Evolutionary conservation across 1,140 invertebrate genomes (phyloP), one percentile per base, ranked within the genome.

Genomic region (Papilio helenus): DNA sequence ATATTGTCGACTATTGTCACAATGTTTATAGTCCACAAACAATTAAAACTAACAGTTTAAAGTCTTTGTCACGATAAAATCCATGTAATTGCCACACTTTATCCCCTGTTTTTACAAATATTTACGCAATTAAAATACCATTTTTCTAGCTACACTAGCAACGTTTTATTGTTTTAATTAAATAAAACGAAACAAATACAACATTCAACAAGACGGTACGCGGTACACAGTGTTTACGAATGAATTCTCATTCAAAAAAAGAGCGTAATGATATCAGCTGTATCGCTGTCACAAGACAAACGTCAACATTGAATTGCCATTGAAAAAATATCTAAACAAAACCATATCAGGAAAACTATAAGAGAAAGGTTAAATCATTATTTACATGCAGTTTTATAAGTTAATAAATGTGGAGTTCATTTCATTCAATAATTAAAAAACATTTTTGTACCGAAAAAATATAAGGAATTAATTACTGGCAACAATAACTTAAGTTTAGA

Each of bases 211-310:
- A 20, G 23, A 23, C 23, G 10, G 23, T 26, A 5, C 20, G 3
- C 9, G 23, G n/a, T 58, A 23, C 51, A 20, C 58, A 26, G 23
- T 23, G 58, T 58, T 58, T 58, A 58, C 55, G 9, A 61, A 61
- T 61, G 58, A 61, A 61, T 26, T 26, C 58, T 61, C 58, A 61
- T 61, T 61, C 58, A 61, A 61, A 61, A 61, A 61, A 61, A 61
- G 23, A 61, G 58, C 58, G 58, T 61, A 61, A 61, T 23, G 20
- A 23, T 61, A 61, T 61, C 58, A 61, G 58, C 58, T 61, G 58
- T 26, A 14, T 2, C 3, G 10, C 58, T 61, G 58, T 61, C 58
- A 61, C 58, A 61, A 61, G 58, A 61, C 58, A 61, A 20, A 61
- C 58, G 58, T 61, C 58, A 61, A 61, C 8, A 12, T 12, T 14